These are phyloP conservation scores for Carcina quercana DNA, from an alignment of 2,888 invertebrate species.

Conservation along the genomic window DNA sequence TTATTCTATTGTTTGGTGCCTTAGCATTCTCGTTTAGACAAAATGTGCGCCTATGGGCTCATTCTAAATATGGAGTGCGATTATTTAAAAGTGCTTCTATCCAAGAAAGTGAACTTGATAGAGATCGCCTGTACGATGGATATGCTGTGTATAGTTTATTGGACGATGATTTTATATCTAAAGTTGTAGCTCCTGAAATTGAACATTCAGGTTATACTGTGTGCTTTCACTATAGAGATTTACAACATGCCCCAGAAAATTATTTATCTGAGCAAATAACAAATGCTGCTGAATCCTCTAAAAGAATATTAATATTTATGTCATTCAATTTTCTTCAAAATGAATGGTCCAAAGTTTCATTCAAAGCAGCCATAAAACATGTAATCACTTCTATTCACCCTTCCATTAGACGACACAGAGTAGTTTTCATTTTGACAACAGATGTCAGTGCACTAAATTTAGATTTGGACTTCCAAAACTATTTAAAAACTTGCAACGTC, in stretches of 20 bases:
- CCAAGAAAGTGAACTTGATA: conserved; percentile 73
- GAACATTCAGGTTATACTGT: conserved; percentile 80
- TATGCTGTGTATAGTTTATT: conserved; percentile 90
- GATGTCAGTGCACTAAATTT: conserved; percentile 83
- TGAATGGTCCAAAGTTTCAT: conserved; percentile 89
- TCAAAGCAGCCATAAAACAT: conserved; percentile 86
- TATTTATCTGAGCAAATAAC: conserved; percentile 77
- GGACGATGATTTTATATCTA: conserved; percentile 83
- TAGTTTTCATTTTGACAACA: conserved; percentile 69
- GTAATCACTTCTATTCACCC: conserved; percentile 79
- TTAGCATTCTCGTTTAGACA: conserved; percentile 85
- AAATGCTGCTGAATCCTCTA: conserved; percentile 76
- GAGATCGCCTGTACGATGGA: conserved; percentile 87
- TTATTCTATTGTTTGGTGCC: conserved; percentile 81
- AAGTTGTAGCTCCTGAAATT: conserved; percentile 81
- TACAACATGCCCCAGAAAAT: conserved; percentile 75
- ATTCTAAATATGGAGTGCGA: conserved; percentile 85
- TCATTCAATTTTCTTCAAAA: conserved; percentile 87
- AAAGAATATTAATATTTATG: conserved; percentile 84
- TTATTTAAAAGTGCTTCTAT: conserved; percentile 79
- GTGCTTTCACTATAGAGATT: conserved; percentile 80
- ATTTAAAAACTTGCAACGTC: conserved; percentile 81
- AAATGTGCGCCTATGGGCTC: conserved; percentile 86
- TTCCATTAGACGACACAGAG: conserved; percentile 76
- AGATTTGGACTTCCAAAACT: conserved; percentile 83